phyloP scores from a whole-genome alignment of 2,113 vertebrate species.

The Haemorhous mexicanus region DNA sequence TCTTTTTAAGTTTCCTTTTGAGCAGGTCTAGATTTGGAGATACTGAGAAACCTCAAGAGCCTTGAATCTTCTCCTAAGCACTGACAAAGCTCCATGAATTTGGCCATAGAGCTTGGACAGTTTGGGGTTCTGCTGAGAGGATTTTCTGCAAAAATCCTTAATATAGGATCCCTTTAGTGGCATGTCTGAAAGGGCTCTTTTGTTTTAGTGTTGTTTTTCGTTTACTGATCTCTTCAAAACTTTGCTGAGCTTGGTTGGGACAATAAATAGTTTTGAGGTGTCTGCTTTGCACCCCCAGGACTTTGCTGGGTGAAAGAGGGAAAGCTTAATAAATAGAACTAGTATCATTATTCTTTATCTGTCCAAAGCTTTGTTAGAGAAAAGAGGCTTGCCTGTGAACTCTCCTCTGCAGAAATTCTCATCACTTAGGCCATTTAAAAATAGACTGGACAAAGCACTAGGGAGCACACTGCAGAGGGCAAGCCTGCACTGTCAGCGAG shows the following conservation, averaged over 20 bases:
- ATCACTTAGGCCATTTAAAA: slow-evolving; percentile 57
- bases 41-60: not conserved
- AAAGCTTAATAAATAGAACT: not conserved
- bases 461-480: slow-evolving; percentile 15
- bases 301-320: not conserved
- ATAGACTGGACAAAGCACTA: slow-evolving; percentile 57
- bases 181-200: not conserved
- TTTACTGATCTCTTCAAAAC: not conserved
- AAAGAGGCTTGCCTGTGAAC: slow-evolving; percentile 46
- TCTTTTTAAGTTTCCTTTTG: not conserved
- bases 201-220: not conserved
- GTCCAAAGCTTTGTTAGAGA: not conserved
- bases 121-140: not conserved
- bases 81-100: not conserved
- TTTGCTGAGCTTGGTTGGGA: not conserved
- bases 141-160: not conserved
- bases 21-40: not conserved
- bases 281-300: not conserved
- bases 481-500: not conserved
- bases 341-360: not conserved
- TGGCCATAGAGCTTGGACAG: not conserved
- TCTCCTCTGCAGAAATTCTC: slow-evolving; percentile 53
- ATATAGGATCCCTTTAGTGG: not conserved
- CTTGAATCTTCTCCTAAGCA: not conserved
- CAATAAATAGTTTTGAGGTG: not conserved